phyloP scores from a whole-genome alignment of 2,888 invertebrate genomes.

The Thereva unica region DNA sequence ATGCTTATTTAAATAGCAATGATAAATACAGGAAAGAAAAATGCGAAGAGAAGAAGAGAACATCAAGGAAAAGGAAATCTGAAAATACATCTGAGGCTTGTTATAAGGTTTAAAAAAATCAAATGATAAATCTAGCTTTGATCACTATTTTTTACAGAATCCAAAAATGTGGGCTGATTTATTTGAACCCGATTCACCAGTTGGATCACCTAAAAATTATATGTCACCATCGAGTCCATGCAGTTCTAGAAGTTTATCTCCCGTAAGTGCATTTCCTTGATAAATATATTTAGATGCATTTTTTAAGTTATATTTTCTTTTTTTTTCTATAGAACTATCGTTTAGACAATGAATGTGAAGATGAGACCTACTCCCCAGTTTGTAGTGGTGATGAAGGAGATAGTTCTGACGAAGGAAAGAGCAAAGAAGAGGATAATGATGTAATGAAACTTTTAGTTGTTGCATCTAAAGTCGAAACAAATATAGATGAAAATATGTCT shows the following conservation, averaged over 20 bases:
- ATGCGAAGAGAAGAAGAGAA: constrained; percentile 50
- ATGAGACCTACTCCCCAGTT: constrained; percentile 57
- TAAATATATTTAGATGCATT: constrained; percentile 42
- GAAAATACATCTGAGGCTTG: background rate
- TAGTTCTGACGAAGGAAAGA: constrained; percentile 46
- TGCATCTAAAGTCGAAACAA: constrained; percentile 47
- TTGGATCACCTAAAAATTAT: constrained; percentile 3
- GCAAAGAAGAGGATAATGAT: constrained; percentile 48
- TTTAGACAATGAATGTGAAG: constrained; percentile 43
- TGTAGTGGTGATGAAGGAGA: constrained; percentile 56
- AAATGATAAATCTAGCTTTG: background rate
- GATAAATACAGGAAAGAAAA: constrained; percentile 53
- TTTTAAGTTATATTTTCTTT: background rate
- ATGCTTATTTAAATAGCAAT: constrained; percentile 50
- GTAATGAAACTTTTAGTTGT: constrained; percentile 54
- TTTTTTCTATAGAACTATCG: background rate
- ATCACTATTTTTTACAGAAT: constrained; percentile 16
- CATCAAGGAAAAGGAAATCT: constrained; percentile 51
- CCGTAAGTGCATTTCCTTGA: constrained; percentile 48
- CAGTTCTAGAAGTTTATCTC: constrained; percentile 56
- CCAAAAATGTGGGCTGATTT: constrained; percentile 44
- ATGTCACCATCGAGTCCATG: constrained; percentile 51
- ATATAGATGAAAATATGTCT: constrained; percentile 52
- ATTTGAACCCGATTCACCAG: constrained; percentile 53
- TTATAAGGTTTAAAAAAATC: constrained; percentile 45